These are phyloP conservation scores for Echinops telfairi DNA, from an alignment of 2,113 vertebrate species.

Conservation along the genomic window DNA sequence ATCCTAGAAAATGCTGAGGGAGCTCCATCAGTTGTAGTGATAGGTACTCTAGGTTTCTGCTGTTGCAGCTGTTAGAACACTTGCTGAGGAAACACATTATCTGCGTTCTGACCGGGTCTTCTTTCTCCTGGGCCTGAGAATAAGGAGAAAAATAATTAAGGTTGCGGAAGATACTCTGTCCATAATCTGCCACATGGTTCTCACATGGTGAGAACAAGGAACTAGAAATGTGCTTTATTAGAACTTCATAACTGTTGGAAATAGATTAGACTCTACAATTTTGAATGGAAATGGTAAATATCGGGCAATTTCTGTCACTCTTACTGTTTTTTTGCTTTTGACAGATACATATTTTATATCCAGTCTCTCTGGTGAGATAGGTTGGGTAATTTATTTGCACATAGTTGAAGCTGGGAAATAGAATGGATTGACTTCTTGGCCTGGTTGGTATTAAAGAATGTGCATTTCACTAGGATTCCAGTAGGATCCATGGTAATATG, in stretches of 20 bases:
- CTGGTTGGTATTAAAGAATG: not conserved
- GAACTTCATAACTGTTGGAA: conserved; percentile 10
- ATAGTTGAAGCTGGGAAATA: conserved; percentile 14
- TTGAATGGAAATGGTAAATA: not conserved
- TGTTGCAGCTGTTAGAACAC: not conserved
- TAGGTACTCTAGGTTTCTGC: not conserved
- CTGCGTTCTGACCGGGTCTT: conserved; percentile 37
- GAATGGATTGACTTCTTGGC: not conserved
- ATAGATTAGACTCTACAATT: not conserved
- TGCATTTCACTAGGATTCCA: no score
- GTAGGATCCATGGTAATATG: not conserved
- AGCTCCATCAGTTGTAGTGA: not conserved
- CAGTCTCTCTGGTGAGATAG: not conserved
- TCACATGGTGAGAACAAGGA: not conserved
- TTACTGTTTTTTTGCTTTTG: not conserved
- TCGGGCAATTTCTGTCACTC: not conserved
- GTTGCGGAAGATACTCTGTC: not conserved
- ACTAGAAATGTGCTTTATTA: not conserved
- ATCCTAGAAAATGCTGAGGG: not conserved
- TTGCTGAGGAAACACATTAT: conserved; percentile 18
- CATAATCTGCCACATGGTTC: not conserved
- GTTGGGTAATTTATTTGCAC: not conserved
- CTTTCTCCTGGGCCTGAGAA: not conserved
- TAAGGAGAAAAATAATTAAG: not conserved
- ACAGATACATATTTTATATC: not conserved